Percentiles rank a stretch among this genome's conserved stretches.
These are phyloP conservation scores for Ameiurus melas DNA, from an alignment of 2,113 vertebrate species.

Conservation along the genomic window DNA sequence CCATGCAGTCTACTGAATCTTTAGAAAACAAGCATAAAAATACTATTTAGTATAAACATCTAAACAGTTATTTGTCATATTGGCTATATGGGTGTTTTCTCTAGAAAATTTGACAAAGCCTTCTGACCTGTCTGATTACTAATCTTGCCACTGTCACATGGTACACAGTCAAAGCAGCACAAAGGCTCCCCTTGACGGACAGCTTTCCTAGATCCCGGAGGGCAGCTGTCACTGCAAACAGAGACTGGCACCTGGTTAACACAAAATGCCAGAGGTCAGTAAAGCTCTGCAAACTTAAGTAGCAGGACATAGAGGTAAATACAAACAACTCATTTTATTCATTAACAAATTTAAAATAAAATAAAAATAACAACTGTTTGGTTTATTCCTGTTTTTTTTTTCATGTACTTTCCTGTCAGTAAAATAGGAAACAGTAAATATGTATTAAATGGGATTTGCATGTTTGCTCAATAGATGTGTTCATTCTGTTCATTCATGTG, in stretches of 20 bases:
- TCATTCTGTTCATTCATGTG: neutral
- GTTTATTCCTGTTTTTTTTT: neutral
- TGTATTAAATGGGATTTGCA: neutral
- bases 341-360: neutral
- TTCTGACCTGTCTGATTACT: constrained; percentile 75
- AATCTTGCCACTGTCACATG: constrained; percentile 77
- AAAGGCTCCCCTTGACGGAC: constrained; percentile 73
- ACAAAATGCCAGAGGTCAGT: neutral
- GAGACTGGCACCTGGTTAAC: constrained; percentile 67
- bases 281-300: neutral
- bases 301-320: neutral
- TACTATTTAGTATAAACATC: neutral
- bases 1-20: constrained; percentile 59
- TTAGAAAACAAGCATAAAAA: neutral
- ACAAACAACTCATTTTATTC: neutral
- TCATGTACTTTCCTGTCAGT: neutral
- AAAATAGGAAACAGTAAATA: neutral
- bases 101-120: neutral
- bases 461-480: neutral
- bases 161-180: constrained; percentile 80
- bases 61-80: neutral
- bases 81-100: neutral
- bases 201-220: constrained; percentile 74
- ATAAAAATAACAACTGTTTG: neutral
- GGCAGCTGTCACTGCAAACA: constrained; percentile 72